Evolutionary conservation across 2,113 vertebrate species (phyloP).

Genomic region (Trematomus loennbergii): DNA sequence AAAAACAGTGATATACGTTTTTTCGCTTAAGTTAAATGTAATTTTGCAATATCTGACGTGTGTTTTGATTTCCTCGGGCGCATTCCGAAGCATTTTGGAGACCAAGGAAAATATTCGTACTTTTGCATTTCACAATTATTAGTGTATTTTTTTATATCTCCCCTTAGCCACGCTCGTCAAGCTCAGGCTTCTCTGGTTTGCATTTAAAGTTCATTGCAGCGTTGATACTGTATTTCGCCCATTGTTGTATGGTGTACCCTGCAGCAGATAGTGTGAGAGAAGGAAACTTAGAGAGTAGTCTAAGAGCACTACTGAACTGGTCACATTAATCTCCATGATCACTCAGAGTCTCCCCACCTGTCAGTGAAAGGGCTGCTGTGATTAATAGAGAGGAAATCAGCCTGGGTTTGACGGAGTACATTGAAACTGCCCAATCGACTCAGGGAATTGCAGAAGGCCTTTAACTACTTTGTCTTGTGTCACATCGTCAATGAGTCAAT

Average conservation of each 20-base stretch:
- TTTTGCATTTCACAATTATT: constrained; percentile 32
- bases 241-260: constrained; percentile 4
- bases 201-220: background rate
- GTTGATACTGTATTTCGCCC: background rate
- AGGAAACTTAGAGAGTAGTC: background rate
- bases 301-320: constrained; percentile 31
- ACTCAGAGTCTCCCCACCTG: constrained; percentile 46
- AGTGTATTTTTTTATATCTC: constrained; percentile 3
- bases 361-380: constrained; percentile 48
- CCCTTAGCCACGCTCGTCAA: background rate
- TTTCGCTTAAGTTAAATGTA: constrained; percentile 48
- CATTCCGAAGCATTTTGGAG: constrained; percentile 43
- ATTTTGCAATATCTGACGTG: constrained; percentile 59
- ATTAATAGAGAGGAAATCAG: constrained; percentile 73
- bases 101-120: constrained; percentile 47
- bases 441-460: constrained; percentile 30
- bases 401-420: constrained; percentile 56
- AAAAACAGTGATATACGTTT: constrained; percentile 26
- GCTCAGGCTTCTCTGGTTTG: background rate
- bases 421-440: constrained; percentile 44
- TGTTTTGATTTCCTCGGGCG: constrained; percentile 61
- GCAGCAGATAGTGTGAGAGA: background rate
- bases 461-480: constrained; percentile 72
- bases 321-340: constrained; percentile 65
- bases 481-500: constrained; percentile 60